Base-by-base conservation (phyloP, 1,140 invertebrate genomes). In the Neodiprion fabricii region DNA sequence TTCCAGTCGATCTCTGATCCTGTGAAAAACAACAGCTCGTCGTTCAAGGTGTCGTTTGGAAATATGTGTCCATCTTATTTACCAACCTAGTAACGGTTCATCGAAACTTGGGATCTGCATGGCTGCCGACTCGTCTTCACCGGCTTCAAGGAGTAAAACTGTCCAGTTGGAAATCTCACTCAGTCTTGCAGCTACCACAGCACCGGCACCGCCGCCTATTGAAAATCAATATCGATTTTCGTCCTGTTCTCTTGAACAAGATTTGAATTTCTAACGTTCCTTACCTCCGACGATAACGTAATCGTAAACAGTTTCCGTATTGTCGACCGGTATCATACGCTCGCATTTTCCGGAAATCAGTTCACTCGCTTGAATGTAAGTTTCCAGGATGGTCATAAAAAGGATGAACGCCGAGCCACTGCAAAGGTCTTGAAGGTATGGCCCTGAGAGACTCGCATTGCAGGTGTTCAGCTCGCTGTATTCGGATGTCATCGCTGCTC, bases 1-100 rank as follows among this genome's bases (percentile, higher is more conserved):
- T 91, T 91, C 95, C 96, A 98, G 87, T 98, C 96, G 74, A 96
- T 95, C 67, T 92, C 92, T 9, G 92, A 93, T 10, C 93, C 86
- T 84, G 72, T 75, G 67, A 76, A 75, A 61, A 12, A 71, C 69
- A 17, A 65, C 21, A 71, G 12, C 50, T 17, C 71, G 84, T 83
- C 8, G 84, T 84, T 10, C 86, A 85, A 48, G 80, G 72, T 75
- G 71, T 83, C 47, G 40, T 11, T 28, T 14, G 21, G 28, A 14
- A 21, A 21, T 21, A 21, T 0, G 17, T 21, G 17, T 21, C 17
- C 17, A 21, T 21, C 17, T 21, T 21, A 21, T 21, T 21, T 21
- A 21, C 17, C 17, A 21, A 21, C 17, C 17, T 21, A 21, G 17
- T 21, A 21, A 21, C 0, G 17, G 17, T 21, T 21, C 17, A 21